Evolutionary conservation across 2,888 invertebrate genomes (phyloP).

Genomic region (Lasioglossum malachurum): DNA sequence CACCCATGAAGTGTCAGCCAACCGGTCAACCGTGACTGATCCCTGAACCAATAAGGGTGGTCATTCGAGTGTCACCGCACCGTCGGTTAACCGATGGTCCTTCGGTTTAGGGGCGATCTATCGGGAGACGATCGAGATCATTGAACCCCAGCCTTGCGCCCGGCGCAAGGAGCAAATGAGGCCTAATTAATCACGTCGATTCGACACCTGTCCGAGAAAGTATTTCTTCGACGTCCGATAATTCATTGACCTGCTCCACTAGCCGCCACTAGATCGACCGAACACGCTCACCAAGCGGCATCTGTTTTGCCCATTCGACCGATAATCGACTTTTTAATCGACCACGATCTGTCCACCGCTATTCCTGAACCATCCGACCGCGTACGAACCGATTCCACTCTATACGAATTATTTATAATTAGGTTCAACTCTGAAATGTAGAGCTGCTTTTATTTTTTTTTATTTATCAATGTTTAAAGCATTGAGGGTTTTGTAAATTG

Average conservation of each 20-base stretch:
- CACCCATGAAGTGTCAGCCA: slow-evolving; percentile 46
- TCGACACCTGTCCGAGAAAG: slow-evolving; percentile 2
- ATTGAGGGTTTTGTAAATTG: no score
- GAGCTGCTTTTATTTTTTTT: no score
- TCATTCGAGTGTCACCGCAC: slow-evolving; percentile 54
- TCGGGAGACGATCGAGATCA: slow-evolving; percentile 46
- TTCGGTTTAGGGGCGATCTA: slow-evolving; percentile 52
- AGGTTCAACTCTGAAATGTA: neutral
- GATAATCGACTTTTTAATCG: slow-evolving; percentile 12
- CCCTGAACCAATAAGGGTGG: slow-evolving; percentile 56
- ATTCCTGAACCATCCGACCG: neutral
- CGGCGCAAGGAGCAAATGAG: slow-evolving; percentile 27
- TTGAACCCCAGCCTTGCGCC: slow-evolving; percentile 35
- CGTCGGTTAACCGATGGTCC: slow-evolving; percentile 54
- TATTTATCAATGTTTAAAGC: no score
- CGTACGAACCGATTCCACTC: neutral
- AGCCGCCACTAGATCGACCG: neutral
- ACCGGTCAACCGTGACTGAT: slow-evolving; percentile 48
- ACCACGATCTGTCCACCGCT: neutral
- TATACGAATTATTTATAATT: neutral
- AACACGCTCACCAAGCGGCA: neutral
- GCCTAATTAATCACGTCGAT: slow-evolving; percentile 38
- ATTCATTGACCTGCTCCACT: slow-evolving; percentile 2
- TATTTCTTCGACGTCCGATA: slow-evolving; percentile 3
- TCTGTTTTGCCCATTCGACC: neutral